Evolutionary conservation across 2,797 vertebrate genomes (phyloP).

Genomic region (Echiichthys vipera): DNA sequence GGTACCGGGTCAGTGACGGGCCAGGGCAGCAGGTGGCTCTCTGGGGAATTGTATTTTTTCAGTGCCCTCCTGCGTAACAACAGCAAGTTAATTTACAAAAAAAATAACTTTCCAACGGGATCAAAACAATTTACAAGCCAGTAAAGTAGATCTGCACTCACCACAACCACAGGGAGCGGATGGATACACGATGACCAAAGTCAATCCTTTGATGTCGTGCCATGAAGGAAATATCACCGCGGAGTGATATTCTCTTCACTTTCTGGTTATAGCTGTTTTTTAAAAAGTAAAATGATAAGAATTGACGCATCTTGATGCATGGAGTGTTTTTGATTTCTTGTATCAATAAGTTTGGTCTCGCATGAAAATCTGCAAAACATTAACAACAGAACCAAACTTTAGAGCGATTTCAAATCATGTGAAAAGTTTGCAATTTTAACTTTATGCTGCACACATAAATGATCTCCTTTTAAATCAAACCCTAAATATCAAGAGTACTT

Average conservation of each 20-base stretch:
- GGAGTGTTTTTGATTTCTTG: too few species aligned
- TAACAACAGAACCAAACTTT: not conserved
- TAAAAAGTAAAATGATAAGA: not conserved
- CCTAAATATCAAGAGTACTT: too few species aligned
- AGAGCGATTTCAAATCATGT: not conserved
- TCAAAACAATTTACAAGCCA: not conserved
- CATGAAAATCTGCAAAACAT: not conserved
- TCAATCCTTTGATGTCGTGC: too few species aligned
- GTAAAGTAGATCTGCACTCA: not conserved
- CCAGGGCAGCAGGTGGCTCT: not conserved
- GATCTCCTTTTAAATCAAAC: too few species aligned
- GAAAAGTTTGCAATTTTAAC: not conserved
- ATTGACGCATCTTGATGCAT: too few species aligned
- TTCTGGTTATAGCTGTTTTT: not conserved
- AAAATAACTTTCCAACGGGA: not conserved
- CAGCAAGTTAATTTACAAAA: too few species aligned
- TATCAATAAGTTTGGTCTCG: too few species aligned
- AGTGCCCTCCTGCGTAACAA: rapidly evolving
- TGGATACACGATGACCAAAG: not conserved
- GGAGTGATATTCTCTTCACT: not conserved
- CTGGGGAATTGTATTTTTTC: too few species aligned
- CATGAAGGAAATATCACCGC: not conserved
- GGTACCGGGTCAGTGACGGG: conserved; percentile 27
- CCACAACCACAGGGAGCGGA: not conserved
- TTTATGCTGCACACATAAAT: not conserved